Percentiles rank a stretch among this genome's conserved stretches.
These are phyloP conservation scores for Hyperoodon ampullatus DNA, from an alignment of 2,113 vertebrate genomes.

Conservation along the genomic window DNA sequence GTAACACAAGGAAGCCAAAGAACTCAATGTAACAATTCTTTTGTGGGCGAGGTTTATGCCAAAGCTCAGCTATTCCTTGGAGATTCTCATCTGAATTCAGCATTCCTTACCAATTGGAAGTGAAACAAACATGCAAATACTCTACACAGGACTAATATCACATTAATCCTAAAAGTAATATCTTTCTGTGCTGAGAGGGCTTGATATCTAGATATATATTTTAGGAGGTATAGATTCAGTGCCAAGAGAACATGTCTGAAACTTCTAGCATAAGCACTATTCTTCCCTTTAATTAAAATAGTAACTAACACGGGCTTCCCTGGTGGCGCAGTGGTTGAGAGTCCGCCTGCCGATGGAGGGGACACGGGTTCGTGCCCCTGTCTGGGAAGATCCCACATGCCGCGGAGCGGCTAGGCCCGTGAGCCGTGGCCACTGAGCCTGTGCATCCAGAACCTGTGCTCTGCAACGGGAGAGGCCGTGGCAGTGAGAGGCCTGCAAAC, in stretches of 20 bases:
- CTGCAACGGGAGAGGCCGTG: too few relatives aligned
- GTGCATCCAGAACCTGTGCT: too few relatives aligned
- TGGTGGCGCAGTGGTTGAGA: too few relatives aligned
- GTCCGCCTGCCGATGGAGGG: too few relatives aligned
- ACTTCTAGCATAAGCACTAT: not conserved
- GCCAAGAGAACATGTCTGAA: not conserved
- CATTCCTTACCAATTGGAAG: not conserved
- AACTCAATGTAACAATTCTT: not conserved
- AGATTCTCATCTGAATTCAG: not conserved
- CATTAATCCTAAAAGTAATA: not conserved
- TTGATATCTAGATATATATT: not conserved
- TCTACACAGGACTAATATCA: not conserved
- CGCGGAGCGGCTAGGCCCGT: too few relatives aligned
- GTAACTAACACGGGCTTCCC: not conserved
- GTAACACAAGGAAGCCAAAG: not conserved
- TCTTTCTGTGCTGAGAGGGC: not conserved
- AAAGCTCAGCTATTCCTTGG: not conserved
- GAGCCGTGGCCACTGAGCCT: too few relatives aligned
- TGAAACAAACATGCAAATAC: not conserved
- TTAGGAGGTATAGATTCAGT: conserved; percentile 1
- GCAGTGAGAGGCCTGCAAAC: too few relatives aligned
- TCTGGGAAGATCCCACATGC: too few relatives aligned
- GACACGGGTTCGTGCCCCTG: too few relatives aligned
- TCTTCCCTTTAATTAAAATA: not conserved
- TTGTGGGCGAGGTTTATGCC: too few relatives aligned